Base-by-base conservation (phyloP, 2,797 vertebrate genomes). In the Serranus cabrilla region DNA sequence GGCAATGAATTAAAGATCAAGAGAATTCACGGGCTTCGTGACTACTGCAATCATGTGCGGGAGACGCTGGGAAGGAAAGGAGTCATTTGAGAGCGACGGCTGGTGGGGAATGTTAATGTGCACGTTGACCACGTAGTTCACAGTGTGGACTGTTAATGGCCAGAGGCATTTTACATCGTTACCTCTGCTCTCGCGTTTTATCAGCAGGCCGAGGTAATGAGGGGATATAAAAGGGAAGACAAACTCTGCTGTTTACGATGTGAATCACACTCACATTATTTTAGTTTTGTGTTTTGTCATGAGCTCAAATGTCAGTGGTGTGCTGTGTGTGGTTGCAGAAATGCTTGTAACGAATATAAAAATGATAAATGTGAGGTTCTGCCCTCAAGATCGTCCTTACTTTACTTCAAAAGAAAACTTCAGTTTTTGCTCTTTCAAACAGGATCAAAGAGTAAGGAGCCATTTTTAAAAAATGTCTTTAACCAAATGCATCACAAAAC, bases 1-100 rank as follows among this genome's bases (percentile, higher is more conserved):
- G 70, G 56, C 55, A 59, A 81, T 87, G 82, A 92, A 92, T 91
- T 88, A 92, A 92, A 93, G 87, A 92, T 90, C 88, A 90, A 87
- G 81, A 84, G 90, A 75, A 76, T 63, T 46, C 50, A 34, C 18
- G 18, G 60, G 42, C 57, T 82, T 66, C 20, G 14, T 76, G 77
- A 62, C 71, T 84, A 65, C 81, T 69, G 84, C 84, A 78, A 82
- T 72, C 62, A 61, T 45, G 75, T 65, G 71, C 62, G 58, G 60
- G 23, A 20, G 68, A 77, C 57, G 42, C 34, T 6, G 45, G 27
- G 57, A 70, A 58, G 52, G 71, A 47, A 50, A 65, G 75, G 46
- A 82, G 76, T 43, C 61, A 63, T 60, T 54, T 45, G 56, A 73
- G 74, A 82, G 54, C 21, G 16, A 12, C 5, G 58, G 52, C 57